phyloP scores from a whole-genome alignment of 2,797 vertebrate species.

The Phataginus tricuspis region DNA sequence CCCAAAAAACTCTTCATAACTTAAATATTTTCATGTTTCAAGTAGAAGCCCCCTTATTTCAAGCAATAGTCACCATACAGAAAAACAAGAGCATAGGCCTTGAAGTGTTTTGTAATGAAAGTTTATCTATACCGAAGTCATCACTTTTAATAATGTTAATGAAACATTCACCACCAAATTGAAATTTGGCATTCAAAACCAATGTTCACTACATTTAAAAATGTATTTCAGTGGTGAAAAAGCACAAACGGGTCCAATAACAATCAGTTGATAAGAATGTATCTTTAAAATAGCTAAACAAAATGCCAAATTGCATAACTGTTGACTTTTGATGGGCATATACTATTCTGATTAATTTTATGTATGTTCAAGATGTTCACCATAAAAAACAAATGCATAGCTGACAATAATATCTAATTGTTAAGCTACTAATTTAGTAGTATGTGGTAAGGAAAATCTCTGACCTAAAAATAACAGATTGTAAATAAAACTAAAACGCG shows the following conservation, averaged over 20 bases:
- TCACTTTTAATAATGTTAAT: constrained; percentile 29
- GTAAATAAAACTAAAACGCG: constrained; percentile 16
- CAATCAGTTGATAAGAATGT: neutral
- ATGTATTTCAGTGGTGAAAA: neutral
- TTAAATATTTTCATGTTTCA: neutral
- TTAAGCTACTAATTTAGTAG: constrained; percentile 26
- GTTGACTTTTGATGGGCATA: neutral
- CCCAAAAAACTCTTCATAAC: neutral
- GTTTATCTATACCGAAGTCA: neutral
- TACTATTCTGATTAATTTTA: neutral
- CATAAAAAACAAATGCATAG: neutral
- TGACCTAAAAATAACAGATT: neutral
- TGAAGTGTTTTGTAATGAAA: neutral
- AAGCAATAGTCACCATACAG: neutral
- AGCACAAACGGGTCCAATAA: neutral
- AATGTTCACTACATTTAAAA: neutral
- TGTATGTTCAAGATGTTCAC: constrained; percentile 5
- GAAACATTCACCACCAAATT: constrained; percentile 31
- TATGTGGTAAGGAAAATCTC: neutral
- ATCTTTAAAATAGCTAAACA: neutral
- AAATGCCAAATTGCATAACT: neutral
- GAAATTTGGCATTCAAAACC: constrained; percentile 1
- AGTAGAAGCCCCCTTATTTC: neutral
- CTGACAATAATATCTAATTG: neutral
- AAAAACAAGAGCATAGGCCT: neutral